Evolutionary conservation across 2,113 vertebrate genomes (phyloP).

Genomic region (Plestiodon gilberti): DNA sequence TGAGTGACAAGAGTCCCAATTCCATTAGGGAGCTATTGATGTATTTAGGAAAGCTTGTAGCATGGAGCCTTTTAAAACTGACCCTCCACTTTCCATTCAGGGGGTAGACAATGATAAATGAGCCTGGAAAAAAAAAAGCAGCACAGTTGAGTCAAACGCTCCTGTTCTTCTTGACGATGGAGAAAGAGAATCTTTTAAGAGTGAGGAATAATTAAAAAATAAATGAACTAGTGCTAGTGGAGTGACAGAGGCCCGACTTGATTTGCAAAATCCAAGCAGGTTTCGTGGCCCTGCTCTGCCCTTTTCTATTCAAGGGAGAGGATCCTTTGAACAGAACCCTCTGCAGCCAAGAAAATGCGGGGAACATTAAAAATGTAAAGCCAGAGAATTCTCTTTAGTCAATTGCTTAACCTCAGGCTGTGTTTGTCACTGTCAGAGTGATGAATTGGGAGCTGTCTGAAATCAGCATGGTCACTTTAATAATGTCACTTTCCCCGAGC

Average conservation of each 20-base stretch:
- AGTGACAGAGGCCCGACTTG: conserved; percentile 52
- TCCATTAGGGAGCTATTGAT: conserved; percentile 60
- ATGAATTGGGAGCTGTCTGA: conserved; percentile 54
- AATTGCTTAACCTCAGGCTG: conserved; percentile 51
- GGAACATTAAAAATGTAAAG: conserved; percentile 67
- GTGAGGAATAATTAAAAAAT: conserved; percentile 62
- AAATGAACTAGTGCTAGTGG: conserved; percentile 45
- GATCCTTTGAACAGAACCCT: conserved; percentile 53
- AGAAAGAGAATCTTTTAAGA: conserved; percentile 51
- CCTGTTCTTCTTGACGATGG: conserved; percentile 59
- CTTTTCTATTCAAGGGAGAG: conserved; percentile 57
- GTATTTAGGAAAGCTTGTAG: conserved; percentile 54
- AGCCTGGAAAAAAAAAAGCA: conserved; percentile 48
- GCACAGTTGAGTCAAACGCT: conserved; percentile 62
- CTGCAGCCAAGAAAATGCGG: conserved; percentile 42
- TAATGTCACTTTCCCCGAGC: conserved; percentile 41
- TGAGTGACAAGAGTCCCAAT: conserved; percentile 41
- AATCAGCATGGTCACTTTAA: conserved; percentile 42
- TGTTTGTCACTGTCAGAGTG: conserved; percentile 50
- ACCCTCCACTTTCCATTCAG: conserved; percentile 70
- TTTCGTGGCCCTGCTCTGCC: conserved; percentile 49
- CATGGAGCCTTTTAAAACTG: conserved; percentile 64
- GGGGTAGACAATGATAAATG: conserved; percentile 68
- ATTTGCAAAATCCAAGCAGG: conserved; percentile 61
- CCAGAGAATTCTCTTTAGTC: conserved; percentile 66